Evolutionary conservation across 1,140 invertebrate genomes (phyloP).

Genomic region (Drosophila sechellia): DNA sequence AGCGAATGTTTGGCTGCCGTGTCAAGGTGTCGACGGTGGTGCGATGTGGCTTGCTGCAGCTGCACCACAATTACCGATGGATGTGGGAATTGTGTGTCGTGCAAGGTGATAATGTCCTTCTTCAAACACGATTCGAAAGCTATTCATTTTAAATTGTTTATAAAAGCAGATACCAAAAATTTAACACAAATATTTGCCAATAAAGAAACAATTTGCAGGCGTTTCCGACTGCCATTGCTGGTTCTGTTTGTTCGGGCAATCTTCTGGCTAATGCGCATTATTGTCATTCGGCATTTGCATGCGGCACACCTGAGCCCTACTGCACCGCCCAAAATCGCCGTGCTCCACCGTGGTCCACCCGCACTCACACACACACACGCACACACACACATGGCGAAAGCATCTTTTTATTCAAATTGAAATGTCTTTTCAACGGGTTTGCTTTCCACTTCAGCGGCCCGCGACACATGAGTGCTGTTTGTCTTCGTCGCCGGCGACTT

Average conservation of each 20-base stretch:
- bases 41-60: background rate
- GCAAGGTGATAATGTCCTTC: background rate
- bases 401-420: constrained; percentile 76
- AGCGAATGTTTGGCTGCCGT: constrained; percentile 35
- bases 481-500: constrained; percentile 72
- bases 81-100: constrained; percentile 3
- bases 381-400: constrained; percentile 4
- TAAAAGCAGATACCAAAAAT: background rate
- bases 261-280: constrained; percentile 78
- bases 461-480: constrained; percentile 80
- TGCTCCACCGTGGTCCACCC: background rate
- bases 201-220: constrained; percentile 22
- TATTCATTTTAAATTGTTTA: no score
- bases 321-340: background rate
- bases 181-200: constrained; percentile 13
- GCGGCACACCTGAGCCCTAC: constrained; percentile 39
- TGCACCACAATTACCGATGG: constrained; percentile 12
- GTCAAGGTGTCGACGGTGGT: constrained; percentile 48
- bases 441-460: constrained; percentile 76
- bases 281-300: constrained; percentile 72
- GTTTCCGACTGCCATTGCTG: constrained; percentile 36
- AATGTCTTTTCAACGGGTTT: constrained; percentile 83
- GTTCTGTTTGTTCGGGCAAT: constrained; percentile 59
- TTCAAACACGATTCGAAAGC: background rate
- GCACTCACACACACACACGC: background rate